Evolutionary conservation across 2,888 invertebrate species (phyloP), one percentile per base, ranked within the genome.

Genomic region (Macrosiphum euphorbiae): DNA sequence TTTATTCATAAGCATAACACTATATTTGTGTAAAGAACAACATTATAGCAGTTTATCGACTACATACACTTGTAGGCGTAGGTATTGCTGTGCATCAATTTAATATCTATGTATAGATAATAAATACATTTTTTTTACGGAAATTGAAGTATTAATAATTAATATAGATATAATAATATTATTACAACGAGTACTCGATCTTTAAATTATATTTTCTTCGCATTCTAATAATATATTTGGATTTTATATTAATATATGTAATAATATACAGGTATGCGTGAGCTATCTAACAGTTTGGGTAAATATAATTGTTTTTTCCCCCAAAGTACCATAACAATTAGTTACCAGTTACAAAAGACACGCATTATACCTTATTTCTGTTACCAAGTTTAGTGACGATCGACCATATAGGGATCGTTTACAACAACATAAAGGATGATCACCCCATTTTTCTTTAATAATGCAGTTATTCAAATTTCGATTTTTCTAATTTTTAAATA

Each of bases 261-360:
- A 52, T 24, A 50, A 87, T 87, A 87, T 87, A 50, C 16, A 41
- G 20, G 44, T 50, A 90, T 41, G 16, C 28, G 24, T 26, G 78
- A 52, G 90, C 90, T 78, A 90, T 90, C 90, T 90, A 84, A 84
- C 90, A 52, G 90, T 90, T 50, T 1, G 41, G 52, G 26, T 78
- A 13, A 2, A 1, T 47, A 28, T 26, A 35, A 24, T 78, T 35
- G 24, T 35, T 78, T 35, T 78, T 78, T 20, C 20, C 7, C 55
- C 16, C 2, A 16, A 78, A 8, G 20, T 20, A 35, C 67, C 16
- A 78, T 35, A 78, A 78, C 35, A 78, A 78, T 35, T 5, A n/a
- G n/a, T n/a, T n/a, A n/a, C n/a, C 16, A 67, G 28, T 50, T 50
- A 61, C 28, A 28, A 61, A 61, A 28, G 16, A 67, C 16, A 67